A percentile compares a stretch with the other conserved stretches of the same genome.
Conservation (phyloP, 92 coral and sea anemone species). For the Umimayanthus kanabou region DNA sequence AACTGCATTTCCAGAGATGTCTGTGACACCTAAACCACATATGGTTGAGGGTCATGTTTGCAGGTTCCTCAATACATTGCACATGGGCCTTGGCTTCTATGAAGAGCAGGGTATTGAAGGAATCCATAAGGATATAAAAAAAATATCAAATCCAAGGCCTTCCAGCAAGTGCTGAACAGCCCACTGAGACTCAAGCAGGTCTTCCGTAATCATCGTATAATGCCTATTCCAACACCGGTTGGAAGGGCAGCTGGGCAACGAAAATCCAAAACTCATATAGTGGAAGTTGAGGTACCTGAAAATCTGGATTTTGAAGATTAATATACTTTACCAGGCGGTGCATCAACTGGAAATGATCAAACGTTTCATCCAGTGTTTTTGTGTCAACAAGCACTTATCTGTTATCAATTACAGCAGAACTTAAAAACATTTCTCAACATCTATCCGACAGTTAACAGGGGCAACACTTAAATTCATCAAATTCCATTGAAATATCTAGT, state of each 20-base stretch:
- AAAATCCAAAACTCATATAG: too few relatives aligned
- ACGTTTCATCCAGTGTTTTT: too few relatives aligned
- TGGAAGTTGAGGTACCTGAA: too few relatives aligned
- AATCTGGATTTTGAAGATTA: too few relatives aligned
- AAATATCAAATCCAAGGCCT: conserved; percentile 33
- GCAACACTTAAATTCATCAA: too few relatives aligned
- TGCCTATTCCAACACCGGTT: conserved; percentile 39
- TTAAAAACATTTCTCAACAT: too few relatives aligned
- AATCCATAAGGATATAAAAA: conserved; percentile 26
- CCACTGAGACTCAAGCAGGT: conserved; percentile 37
- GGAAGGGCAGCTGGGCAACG: not conserved
- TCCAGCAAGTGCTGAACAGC: conserved; percentile 32
- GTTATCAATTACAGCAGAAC: too few relatives aligned
- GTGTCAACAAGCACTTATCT: too few relatives aligned
- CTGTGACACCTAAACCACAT: conserved; percentile 42
- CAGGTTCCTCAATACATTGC: conserved; percentile 28
- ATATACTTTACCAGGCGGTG: too few relatives aligned
- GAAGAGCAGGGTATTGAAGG: conserved; percentile 40
- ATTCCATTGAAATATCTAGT: too few relatives aligned
- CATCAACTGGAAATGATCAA: too few relatives aligned
- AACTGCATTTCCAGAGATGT: conserved; percentile 23
- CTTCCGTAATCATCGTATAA: conserved; percentile 36
- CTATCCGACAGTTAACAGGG: too few relatives aligned
- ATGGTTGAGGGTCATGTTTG: conserved; percentile 49
- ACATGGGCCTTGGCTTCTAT: conserved; percentile 44